Evolutionary conservation across 2,113 vertebrate genomes (phyloP).

Genomic region (Thymallus thymallus): DNA sequence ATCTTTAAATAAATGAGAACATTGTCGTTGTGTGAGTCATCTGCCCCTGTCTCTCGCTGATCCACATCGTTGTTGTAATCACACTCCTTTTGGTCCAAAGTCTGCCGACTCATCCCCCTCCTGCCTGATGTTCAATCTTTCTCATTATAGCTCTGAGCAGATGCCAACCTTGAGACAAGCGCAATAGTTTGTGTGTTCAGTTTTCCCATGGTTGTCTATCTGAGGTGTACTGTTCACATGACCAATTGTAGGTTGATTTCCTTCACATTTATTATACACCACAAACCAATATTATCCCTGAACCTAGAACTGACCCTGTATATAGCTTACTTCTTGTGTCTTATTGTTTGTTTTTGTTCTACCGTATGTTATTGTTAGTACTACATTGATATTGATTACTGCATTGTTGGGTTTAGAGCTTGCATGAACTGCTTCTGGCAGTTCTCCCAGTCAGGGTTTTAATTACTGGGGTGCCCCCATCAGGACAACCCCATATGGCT

Average conservation of each 20-base stretch:
- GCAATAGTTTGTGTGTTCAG: constrained; percentile 41
- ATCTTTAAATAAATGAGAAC: constrained; percentile 25
- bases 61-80: constrained; percentile 33
- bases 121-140: constrained; percentile 1
- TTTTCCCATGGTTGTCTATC: constrained; percentile 34
- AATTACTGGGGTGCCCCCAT: no score
- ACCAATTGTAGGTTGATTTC: neutral
- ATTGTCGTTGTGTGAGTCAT: constrained; percentile 38
- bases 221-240: neutral
- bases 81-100: constrained; percentile 37
- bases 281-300: no score
- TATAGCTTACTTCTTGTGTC: no score
- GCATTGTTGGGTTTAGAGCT: no score
- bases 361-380: no score
- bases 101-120: constrained; percentile 14
- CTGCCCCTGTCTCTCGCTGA: constrained; percentile 1
- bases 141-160: constrained; percentile 18
- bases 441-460: no score
- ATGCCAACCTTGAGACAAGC: constrained; percentile 7
- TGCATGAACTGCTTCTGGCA: no score
- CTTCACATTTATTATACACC: neutral
- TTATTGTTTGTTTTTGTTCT: no score
- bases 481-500: no score
- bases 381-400: no score
- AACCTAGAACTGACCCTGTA: no score